Evolutionary conservation across 2,888 invertebrate species (phyloP).

Genomic region (Monopis laevigella): DNA sequence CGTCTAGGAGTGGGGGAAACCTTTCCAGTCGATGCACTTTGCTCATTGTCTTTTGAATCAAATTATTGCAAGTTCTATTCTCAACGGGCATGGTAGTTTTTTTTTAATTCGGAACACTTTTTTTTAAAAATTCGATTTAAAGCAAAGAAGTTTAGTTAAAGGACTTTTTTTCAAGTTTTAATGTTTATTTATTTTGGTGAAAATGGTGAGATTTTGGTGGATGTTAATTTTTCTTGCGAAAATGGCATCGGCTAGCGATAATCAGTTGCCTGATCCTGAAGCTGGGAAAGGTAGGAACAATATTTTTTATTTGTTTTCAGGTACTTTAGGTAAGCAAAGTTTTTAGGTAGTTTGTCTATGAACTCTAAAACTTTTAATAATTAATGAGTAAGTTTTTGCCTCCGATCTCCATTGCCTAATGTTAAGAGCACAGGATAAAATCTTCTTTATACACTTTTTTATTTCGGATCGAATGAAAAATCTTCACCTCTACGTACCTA

Average conservation of each 20-base stretch:
- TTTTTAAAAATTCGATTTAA: conserved; percentile 30
- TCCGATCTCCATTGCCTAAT: too few species aligned
- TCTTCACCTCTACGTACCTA: too few species aligned
- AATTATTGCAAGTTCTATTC: conserved; percentile 34
- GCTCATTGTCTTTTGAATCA: conserved; percentile 39
- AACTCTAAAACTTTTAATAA: too few species aligned
- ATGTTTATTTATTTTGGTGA: conserved; percentile 45
- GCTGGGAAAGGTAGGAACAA: conserved; percentile 42
- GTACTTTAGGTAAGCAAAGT: too few species aligned
- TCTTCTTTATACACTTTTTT: too few species aligned
- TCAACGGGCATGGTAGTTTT: conserved; percentile 43
- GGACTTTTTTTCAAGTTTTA: conserved; percentile 28
- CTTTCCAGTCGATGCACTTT: conserved; percentile 3
- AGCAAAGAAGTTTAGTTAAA: conserved; percentile 12
- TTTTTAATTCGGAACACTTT: conserved; percentile 27
- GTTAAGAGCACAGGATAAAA: too few species aligned
- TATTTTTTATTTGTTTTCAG: too few species aligned
- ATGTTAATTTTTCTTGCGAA: conserved; percentile 58
- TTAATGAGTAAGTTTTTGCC: too few species aligned
- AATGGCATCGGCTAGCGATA: conserved; percentile 55
- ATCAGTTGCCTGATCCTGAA: conserved; percentile 40
- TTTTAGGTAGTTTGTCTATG: too few species aligned
- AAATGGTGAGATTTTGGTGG: conserved; percentile 63
- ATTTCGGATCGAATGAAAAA: too few species aligned
- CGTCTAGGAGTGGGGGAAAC: conserved; percentile 1